Evolutionary conservation across 2,113 vertebrate species (phyloP).

Genomic region (Hippocampus mohnikei): DNA sequence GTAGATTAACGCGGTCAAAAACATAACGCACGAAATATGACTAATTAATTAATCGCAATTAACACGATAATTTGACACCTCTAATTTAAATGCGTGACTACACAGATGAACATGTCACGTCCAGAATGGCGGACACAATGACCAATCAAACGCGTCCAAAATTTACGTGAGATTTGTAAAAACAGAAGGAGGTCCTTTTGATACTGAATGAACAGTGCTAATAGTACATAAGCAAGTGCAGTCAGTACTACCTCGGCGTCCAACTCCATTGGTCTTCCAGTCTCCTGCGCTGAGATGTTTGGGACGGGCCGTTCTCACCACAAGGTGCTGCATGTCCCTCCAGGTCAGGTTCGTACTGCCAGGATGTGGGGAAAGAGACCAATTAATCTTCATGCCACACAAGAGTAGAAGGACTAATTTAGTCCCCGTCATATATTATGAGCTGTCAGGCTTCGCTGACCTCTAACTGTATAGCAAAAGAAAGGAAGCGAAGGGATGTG

Average conservation of each 20-base stretch:
- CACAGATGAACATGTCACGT: background rate
- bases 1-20: too few species aligned
- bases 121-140: background rate
- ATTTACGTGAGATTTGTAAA: background rate
- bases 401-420: slow-evolving; percentile 23
- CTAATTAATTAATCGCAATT: too few species aligned
- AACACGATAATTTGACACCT: too few species aligned
- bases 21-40: too few species aligned
- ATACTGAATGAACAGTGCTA: background rate
- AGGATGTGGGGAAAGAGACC: slow-evolving; percentile 10
- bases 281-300: slow-evolving; percentile 86
- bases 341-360: slow-evolving; percentile 91
- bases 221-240: background rate
- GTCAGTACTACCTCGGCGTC: slow-evolving; percentile 82
- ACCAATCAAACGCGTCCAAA: background rate
- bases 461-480: slow-evolving; percentile 24
- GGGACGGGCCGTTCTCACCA: slow-evolving; percentile 86
- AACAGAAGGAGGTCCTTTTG: background rate
- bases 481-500: slow-evolving; percentile 30
- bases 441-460: slow-evolving; percentile 26
- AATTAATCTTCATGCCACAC: slow-evolving; percentile 22
- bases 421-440: slow-evolving; percentile 22
- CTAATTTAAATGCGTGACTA: background rate
- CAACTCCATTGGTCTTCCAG: slow-evolving; percentile 91
- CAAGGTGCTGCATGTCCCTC: slow-evolving; percentile 97